Conservation (phyloP, 1,140 invertebrate genomes). For the Caenorhabditis inopinata region DNA sequence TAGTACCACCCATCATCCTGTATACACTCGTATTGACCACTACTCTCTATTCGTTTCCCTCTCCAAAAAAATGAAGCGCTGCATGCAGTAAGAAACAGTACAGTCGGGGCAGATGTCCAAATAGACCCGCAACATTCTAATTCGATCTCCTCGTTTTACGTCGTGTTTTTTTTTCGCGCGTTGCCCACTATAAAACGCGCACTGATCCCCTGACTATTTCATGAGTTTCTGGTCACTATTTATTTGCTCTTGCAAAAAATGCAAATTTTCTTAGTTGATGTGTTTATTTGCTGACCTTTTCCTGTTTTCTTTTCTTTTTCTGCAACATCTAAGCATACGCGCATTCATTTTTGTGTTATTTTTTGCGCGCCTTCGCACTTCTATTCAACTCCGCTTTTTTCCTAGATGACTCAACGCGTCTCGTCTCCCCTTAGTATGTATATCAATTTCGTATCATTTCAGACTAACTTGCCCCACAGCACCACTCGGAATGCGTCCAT, state of each 20-base stretch:
- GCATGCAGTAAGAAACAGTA: neutral
- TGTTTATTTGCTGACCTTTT: constrained; percentile 27
- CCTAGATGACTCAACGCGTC: neutral
- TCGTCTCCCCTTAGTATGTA: neutral
- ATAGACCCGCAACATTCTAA: constrained; percentile 15
- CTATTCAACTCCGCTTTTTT: constrained; percentile 19
- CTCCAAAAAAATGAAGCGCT: neutral
- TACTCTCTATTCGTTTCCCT: neutral
- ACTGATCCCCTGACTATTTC: neutral
- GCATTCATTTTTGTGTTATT: neutral
- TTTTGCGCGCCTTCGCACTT: neutral
- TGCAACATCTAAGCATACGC: too few species aligned
- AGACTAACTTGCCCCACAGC: neutral
- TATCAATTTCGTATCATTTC: constrained; percentile 21
- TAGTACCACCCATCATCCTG: too few species aligned
- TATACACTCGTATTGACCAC: too few species aligned
- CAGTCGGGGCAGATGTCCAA: constrained; percentile 10
- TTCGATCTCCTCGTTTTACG: neutral
- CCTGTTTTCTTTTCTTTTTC: neutral
- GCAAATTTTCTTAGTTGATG: neutral
- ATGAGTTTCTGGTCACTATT: neutral
- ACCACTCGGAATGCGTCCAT: neutral
- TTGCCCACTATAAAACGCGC: neutral
- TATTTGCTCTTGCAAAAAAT: constrained; percentile 26
- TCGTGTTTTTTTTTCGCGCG: neutral